A percentile compares a stretch with the other conserved stretches of the same genome.
These are phyloP conservation scores for Drosophila subpulchrella DNA, from an alignment of 1,140 invertebrate species.

Conservation along the genomic window DNA sequence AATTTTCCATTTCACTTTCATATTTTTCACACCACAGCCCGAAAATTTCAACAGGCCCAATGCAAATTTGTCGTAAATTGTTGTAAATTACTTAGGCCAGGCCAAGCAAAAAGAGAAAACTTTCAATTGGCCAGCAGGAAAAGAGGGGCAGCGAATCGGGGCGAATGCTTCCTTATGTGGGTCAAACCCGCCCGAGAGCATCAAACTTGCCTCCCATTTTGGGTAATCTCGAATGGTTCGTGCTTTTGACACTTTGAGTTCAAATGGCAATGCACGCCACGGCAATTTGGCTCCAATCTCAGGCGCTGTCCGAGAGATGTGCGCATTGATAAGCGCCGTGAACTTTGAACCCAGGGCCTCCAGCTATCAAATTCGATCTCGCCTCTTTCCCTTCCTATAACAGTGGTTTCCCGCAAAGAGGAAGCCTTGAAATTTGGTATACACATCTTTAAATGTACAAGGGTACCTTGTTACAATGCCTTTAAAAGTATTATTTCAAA, in stretches of 20 bases:
- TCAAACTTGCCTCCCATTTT: conserved; percentile 37
- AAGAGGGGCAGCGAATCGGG: not conserved
- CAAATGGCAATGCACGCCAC: conserved; percentile 73
- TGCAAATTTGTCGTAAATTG: conserved; percentile 80
- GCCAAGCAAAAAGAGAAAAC: conserved; percentile 45
- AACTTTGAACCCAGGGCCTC: conserved; percentile 65
- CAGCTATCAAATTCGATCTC: conserved; percentile 27
- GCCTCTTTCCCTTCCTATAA: not conserved
- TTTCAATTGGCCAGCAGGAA: conserved; percentile 56
- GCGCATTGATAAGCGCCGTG: conserved; percentile 63
- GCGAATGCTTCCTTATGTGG: conserved; percentile 39
- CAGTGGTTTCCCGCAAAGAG: not conserved
- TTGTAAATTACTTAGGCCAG: conserved; percentile 68
- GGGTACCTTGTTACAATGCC: too few species aligned
- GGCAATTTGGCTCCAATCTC: conserved; percentile 46
- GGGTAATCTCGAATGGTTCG: conserved; percentile 40
- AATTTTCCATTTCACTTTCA: conserved; percentile 65
- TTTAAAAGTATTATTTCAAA: too few species aligned
- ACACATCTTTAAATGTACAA: too few species aligned
- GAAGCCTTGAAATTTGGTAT: not conserved
- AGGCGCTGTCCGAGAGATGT: conserved; percentile 45
- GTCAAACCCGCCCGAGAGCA: conserved; percentile 41
- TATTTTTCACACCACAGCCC: conserved; percentile 69
- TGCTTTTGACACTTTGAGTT: conserved; percentile 58
- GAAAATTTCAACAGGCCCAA: conserved; percentile 34